These are phyloP conservation scores for Diarsia mendica DNA, from an alignment of 2,888 invertebrate species.

Conservation along the genomic window DNA sequence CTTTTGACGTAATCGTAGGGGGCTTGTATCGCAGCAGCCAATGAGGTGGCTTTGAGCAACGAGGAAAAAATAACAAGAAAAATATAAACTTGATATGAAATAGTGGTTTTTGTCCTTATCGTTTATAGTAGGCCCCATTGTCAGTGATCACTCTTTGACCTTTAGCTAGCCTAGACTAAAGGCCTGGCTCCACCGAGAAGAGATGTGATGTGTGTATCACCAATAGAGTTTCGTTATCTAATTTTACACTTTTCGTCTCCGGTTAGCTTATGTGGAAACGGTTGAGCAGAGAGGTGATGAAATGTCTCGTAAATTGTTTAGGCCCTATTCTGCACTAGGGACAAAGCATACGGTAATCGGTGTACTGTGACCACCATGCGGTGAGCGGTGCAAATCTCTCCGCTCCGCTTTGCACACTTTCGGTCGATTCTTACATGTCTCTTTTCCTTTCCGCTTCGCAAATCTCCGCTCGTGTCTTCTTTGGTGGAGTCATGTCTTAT, in stretches of 20 bases:
- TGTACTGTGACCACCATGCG: too few species aligned
- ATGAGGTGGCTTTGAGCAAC: slow-evolving; percentile 2
- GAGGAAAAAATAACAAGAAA: background rate
- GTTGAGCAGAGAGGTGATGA: background rate
- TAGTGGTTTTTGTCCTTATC: too few species aligned
- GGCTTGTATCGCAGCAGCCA: slow-evolving; percentile 5
- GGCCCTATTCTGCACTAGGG: too few species aligned
- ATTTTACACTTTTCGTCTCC: background rate
- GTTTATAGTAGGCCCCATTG: background rate
- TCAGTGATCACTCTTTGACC: background rate
- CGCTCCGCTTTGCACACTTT: too few species aligned
- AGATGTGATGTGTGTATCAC: too few species aligned
- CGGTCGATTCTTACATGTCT: background rate
- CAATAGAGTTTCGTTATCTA: background rate
- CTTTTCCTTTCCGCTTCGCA: background rate
- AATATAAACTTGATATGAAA: background rate
- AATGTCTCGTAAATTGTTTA: too few species aligned
- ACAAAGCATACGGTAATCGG: too few species aligned
- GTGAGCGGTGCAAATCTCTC: too few species aligned
- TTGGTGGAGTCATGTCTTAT: background rate
- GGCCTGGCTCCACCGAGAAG: background rate
- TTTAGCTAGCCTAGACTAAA: background rate
- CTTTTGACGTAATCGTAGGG: slow-evolving; percentile 6
- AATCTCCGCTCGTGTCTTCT: background rate
- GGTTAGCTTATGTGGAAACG: background rate